A percentile compares a stretch with the other conserved stretches of the same genome.
phyloP scores from a whole-genome alignment of 2,113 vertebrate genomes.

The Lontra canadensis region DNA sequence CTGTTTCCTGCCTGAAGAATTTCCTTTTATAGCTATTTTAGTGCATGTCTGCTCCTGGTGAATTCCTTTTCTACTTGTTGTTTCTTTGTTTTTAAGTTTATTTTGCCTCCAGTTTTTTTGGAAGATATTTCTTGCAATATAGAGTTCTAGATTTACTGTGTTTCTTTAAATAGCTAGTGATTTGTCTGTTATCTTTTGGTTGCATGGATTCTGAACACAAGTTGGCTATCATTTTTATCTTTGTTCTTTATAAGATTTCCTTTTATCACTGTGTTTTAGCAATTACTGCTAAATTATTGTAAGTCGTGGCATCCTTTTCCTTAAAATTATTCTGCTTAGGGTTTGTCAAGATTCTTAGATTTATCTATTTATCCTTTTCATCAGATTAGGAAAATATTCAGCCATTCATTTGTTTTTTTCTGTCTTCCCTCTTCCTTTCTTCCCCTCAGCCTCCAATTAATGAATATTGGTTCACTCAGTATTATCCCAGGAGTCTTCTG shows the following conservation, averaged over 20 bases:
- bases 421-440: background rate
- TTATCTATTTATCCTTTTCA: background rate
- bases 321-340: background rate
- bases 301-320: background rate
- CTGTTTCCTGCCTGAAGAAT: background rate
- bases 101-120: background rate
- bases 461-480: background rate
- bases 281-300: background rate
- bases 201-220: background rate
- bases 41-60: background rate
- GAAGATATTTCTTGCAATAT: background rate
- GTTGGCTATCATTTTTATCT: background rate
- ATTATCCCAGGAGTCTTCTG: background rate
- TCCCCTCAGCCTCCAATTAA: background rate
- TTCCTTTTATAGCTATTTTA: background rate
- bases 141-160: background rate
- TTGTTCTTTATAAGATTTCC: background rate
- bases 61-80: background rate
- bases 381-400: background rate
- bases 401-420: background rate
- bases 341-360: background rate
- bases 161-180: background rate
- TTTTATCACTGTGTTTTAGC: background rate
- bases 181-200: background rate
- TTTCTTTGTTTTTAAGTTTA: background rate